Conservation (phyloP, 2,888 invertebrate species). For the Entomobrya proxima region DNA sequence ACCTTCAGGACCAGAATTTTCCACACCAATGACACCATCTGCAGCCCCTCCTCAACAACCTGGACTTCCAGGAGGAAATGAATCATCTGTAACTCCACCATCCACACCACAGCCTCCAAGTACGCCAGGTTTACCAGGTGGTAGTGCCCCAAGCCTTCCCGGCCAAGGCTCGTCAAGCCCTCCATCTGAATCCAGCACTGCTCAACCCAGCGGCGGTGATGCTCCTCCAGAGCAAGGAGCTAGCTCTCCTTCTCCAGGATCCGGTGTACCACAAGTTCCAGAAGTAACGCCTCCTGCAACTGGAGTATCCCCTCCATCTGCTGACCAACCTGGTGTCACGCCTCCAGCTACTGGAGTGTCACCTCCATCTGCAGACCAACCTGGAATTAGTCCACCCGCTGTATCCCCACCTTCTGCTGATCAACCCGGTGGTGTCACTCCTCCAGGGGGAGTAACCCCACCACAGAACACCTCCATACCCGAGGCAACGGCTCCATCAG, state of each 20-base stretch:
- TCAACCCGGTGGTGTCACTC: not conserved
- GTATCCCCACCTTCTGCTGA: not conserved
- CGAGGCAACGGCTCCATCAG: constrained; percentile 20
- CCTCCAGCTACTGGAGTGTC: not conserved
- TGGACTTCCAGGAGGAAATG: constrained; percentile 17
- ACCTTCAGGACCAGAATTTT: constrained; percentile 38
- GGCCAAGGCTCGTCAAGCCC: constrained; percentile 17
- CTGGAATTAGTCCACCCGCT: constrained; percentile 34
- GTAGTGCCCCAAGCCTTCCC: constrained; percentile 9
- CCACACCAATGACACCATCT: constrained; percentile 5
- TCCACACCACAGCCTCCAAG: constrained; percentile 21
- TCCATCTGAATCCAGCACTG: constrained; percentile 1
- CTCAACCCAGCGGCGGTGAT: constrained; percentile 5
- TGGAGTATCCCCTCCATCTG: constrained; percentile 26
- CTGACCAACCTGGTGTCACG: constrained; percentile 22
- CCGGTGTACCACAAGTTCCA: constrained; percentile 16
- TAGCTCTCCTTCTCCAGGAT: constrained; percentile 1
- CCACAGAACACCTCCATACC: constrained; percentile 39
- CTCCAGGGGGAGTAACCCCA: constrained; percentile 15
- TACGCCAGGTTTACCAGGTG: constrained; percentile 15
- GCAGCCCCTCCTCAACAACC: constrained; percentile 28
- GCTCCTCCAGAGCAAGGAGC: constrained; percentile 2
- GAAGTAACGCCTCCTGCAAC: constrained; percentile 47
- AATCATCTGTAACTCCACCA: constrained; percentile 7
- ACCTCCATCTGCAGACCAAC: constrained; percentile 24